Evolutionary conservation across 2,113 vertebrate species (phyloP), one percentile per base, ranked within the genome.

Genomic region (Salvelinus sp.): DNA sequence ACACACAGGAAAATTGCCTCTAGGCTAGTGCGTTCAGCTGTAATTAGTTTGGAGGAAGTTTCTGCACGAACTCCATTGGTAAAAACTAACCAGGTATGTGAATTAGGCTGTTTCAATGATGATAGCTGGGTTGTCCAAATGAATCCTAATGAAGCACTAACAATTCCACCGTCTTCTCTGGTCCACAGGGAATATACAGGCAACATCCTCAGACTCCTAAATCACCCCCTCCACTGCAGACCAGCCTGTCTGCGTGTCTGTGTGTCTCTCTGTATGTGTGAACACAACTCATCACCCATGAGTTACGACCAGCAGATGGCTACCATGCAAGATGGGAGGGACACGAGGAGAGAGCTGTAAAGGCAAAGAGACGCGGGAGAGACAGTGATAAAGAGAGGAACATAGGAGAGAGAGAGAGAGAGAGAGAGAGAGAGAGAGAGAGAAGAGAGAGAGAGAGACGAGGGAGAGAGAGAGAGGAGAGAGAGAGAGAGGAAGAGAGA

Each of bases 21-120:
- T 44, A 16, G 65, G 33, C 73, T 38, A 27, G 33, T 27, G 75
- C 78, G 75, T 60, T 77, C 38, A 60, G 71, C 65, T 71, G 75
- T 86, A 81, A 87, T 83, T 85, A 77, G 72, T 77, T 82, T 70
- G 13, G 60, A 75, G 33, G 74, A 82, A 85, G 70, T 47, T 73
- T 44, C 67, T 74, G 64, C 62, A 57, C 63, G 69, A 77, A 79
- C 22, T 79, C 73, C 68, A 80, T 84, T 71, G 70, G 73, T 25
- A 63, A 54, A 81, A 76, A 68, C 65, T 27, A 69, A 69, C 20
- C 47, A 23, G 6, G 50, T 23, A 75, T 82, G 20, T 76, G 75
- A 73, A 76, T 77, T 6, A 54, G 66, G 62, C 69, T 50, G 25
- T 73, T 83, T 82, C 58, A 83, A 79, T 83, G 82, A 82, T 38